Evolutionary conservation across 35 echinoderm and acorn worm genomes (phyloP).

Genomic region (Ophioderma brevispina): DNA sequence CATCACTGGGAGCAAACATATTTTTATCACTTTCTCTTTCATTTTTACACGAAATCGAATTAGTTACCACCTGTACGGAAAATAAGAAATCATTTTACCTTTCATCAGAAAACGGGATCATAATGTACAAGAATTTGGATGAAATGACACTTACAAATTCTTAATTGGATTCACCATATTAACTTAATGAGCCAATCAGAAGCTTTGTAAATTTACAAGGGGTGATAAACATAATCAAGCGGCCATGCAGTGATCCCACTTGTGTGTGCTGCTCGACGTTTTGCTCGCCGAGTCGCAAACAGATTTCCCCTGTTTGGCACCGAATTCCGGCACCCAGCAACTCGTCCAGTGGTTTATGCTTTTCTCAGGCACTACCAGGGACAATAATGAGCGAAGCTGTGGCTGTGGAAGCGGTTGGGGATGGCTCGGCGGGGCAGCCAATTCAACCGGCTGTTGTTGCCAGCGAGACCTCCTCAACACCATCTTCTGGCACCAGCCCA

Average conservation of each 20-base stretch:
- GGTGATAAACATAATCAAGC: background rate
- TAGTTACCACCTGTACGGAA: too few species aligned
- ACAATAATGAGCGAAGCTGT: conserved; percentile 49
- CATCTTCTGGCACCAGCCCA: background rate
- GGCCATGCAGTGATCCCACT: conserved; percentile 7
- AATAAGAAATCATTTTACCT: too few species aligned
- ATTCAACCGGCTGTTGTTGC: conserved; percentile 16
- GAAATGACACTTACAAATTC: too few species aligned
- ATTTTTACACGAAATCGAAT: too few species aligned
- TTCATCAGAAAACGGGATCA: too few species aligned
- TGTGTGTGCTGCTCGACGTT: conserved; percentile 2
- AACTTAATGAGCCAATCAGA: background rate
- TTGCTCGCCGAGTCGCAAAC: background rate
- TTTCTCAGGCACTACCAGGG: conserved; percentile 16
- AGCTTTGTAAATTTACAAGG: background rate
- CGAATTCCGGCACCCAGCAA: conserved; percentile 21
- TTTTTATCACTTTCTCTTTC: too few species aligned
- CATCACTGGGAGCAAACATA: too few species aligned
- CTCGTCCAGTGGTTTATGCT: conserved; percentile 46
- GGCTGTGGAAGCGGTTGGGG: conserved; percentile 37
- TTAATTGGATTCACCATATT: too few species aligned
- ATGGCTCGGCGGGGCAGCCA: conserved; percentile 19
- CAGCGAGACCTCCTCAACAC: background rate
- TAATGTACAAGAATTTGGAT: too few species aligned
- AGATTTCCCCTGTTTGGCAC: background rate